Evolutionary conservation across 2,113 vertebrate genomes (phyloP).

Genomic region (Chaetodon auriga): DNA sequence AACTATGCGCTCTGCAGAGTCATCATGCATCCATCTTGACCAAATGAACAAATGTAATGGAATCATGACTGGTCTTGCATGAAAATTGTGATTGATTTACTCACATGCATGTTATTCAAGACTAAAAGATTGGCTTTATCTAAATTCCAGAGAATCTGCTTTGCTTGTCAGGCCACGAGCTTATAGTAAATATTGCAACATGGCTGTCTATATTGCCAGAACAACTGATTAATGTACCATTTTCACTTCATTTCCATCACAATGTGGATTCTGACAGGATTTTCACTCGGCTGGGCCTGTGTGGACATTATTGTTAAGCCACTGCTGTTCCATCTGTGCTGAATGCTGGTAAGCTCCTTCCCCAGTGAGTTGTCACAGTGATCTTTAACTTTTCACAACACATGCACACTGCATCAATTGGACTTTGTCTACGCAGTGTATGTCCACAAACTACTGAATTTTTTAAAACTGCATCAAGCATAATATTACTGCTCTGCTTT

Average conservation of each 20-base stretch:
- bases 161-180: not conserved
- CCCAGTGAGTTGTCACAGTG: not conserved
- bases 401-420: not conserved
- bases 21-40: not conserved
- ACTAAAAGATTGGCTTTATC: not conserved
- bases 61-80: no score
- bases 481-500: not conserved
- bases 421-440: not conserved
- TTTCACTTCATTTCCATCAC: not conserved
- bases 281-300: not conserved
- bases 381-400: not conserved
- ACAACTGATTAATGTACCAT: not conserved
- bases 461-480: not conserved
- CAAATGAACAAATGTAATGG: not conserved
- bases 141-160: not conserved
- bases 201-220: not conserved
- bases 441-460: not conserved
- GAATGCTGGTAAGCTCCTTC: not conserved
- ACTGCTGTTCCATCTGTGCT: constrained; percentile 12
- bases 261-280: not conserved
- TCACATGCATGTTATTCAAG: not conserved
- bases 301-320: not conserved
- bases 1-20: no score
- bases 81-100: not conserved
- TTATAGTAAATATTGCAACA: not conserved